phyloP scores from a whole-genome alignment of 1,140 invertebrate genomes.

The Zaprionus gabonicus region DNA sequence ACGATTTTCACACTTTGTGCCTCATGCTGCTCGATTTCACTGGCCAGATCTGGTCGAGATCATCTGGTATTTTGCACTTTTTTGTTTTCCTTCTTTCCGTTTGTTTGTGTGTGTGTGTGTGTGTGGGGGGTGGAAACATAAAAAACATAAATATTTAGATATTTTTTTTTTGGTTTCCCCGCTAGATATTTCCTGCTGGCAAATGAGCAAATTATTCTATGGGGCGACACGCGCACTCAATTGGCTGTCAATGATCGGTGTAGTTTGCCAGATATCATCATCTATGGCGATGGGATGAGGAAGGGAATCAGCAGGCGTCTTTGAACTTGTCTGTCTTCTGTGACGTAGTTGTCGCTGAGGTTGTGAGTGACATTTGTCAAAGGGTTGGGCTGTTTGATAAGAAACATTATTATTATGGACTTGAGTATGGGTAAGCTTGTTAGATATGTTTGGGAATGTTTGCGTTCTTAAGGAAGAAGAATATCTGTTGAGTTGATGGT shows the following conservation, averaged over 20 bases:
- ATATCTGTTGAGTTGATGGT: too few species aligned
- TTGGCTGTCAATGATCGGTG: slow-evolving; percentile 43
- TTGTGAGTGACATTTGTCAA: not conserved
- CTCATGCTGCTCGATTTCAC: not conserved
- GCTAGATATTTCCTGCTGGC: slow-evolving; percentile 47
- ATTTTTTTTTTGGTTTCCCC: slow-evolving; percentile 16
- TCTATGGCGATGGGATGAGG: not conserved
- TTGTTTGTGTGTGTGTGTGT: not conserved
- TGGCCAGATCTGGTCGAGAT: slow-evolving; percentile 8
- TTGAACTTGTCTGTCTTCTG: not conserved
- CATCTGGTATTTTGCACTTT: slow-evolving; percentile 23
- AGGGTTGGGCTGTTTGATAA: not conserved
- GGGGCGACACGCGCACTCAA: slow-evolving; percentile 59
- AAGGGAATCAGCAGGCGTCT: slow-evolving; percentile 15
- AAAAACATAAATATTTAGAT: slow-evolving; percentile 69
- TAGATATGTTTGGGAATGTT: not conserved
- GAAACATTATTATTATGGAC: not conserved
- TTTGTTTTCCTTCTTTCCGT: slow-evolving; percentile 15
- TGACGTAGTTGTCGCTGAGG: not conserved
- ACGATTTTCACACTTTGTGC: slow-evolving; percentile 62
- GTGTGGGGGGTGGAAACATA: slow-evolving; percentile 26
- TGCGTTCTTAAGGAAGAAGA: too few species aligned
- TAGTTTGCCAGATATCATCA: not conserved
- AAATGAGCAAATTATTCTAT: slow-evolving; percentile 39
- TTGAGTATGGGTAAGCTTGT: not conserved